phyloP scores from a whole-genome alignment of 2,797 vertebrate genomes.

The Florisuga fusca region DNA sequence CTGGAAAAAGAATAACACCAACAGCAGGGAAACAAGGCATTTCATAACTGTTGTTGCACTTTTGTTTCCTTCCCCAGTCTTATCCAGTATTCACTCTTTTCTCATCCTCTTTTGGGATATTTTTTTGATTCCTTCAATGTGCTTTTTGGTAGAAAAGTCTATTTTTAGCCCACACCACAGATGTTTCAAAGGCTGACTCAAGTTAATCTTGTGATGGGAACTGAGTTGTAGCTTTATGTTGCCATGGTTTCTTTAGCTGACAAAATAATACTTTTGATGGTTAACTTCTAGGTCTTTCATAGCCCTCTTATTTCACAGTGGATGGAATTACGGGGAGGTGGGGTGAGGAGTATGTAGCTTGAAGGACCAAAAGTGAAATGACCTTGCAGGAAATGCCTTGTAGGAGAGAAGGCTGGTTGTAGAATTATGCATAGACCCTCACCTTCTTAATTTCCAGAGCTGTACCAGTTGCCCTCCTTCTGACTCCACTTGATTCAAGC shows the following conservation, averaged over 20 bases:
- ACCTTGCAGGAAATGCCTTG: background rate
- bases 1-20: background rate
- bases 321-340: background rate
- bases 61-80: accelerated
- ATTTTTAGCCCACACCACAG: slow-evolving; percentile 27
- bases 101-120: background rate
- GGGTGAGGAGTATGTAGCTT: background rate
- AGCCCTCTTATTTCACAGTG: background rate
- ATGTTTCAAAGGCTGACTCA: slow-evolving; percentile 62
- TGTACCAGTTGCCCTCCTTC: background rate
- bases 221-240: background rate
- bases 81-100: background rate
- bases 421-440: background rate
- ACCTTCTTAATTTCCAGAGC: background rate
- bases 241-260: slow-evolving; percentile 39
- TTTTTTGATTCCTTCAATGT: slow-evolving; percentile 30
- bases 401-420: background rate
- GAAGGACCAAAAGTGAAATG: background rate
- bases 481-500: background rate
- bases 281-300: background rate
- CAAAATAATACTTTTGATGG: slow-evolving; percentile 7
- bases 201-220: slow-evolving; percentile 50
- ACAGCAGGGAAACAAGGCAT: background rate
- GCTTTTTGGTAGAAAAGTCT: slow-evolving; percentile 41
- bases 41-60: background rate